Evolutionary conservation across 2,888 invertebrate species (phyloP).

Genomic region (Orchesellides sinensis): DNA sequence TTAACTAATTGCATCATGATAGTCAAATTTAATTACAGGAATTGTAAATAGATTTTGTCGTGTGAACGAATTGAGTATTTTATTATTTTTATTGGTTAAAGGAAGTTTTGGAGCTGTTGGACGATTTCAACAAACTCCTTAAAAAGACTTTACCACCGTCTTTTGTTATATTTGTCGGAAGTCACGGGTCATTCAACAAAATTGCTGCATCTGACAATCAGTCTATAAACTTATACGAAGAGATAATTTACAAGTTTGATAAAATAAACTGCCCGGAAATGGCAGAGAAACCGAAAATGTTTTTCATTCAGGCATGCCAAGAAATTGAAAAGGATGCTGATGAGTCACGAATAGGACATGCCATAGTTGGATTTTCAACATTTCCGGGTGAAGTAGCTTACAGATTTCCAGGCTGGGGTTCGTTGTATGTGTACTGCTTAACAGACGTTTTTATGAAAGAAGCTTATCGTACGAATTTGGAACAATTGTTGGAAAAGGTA

Average conservation of each 20-base stretch:
- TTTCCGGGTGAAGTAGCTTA: slow-evolving; percentile 17
- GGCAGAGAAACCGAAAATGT: slow-evolving; percentile 69
- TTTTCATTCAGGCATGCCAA: slow-evolving; percentile 71
- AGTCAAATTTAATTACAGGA: no score
- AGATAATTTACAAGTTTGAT: slow-evolving; percentile 66
- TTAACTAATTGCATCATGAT: no score
- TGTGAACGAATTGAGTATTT: no score
- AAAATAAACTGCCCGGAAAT: slow-evolving; percentile 57
- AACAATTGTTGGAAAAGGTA: slow-evolving; percentile 16
- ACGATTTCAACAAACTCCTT: slow-evolving; percentile 55
- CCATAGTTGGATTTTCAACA: slow-evolving; percentile 14
- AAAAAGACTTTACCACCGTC: slow-evolving; percentile 20
- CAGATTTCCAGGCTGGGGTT: slow-evolving; percentile 6
- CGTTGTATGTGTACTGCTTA: slow-evolving; percentile 13
- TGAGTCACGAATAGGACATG: slow-evolving; percentile 1
- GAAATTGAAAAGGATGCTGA: slow-evolving; percentile 56
- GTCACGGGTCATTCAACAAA: slow-evolving; percentile 63
- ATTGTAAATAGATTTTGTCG: no score
- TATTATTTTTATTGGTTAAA: not conserved
- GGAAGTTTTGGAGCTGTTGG: slow-evolving; percentile 27
- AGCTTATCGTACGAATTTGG: not conserved
- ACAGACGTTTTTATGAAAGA: slow-evolving; percentile 22
- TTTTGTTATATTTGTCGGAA: slow-evolving; percentile 69
- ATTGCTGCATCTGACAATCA: not conserved
- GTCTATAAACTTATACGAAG: slow-evolving; percentile 51